These are phyloP conservation scores for Drosophila lowei DNA, from an alignment of 1,140 invertebrate genomes.

Conservation along the genomic window DNA sequence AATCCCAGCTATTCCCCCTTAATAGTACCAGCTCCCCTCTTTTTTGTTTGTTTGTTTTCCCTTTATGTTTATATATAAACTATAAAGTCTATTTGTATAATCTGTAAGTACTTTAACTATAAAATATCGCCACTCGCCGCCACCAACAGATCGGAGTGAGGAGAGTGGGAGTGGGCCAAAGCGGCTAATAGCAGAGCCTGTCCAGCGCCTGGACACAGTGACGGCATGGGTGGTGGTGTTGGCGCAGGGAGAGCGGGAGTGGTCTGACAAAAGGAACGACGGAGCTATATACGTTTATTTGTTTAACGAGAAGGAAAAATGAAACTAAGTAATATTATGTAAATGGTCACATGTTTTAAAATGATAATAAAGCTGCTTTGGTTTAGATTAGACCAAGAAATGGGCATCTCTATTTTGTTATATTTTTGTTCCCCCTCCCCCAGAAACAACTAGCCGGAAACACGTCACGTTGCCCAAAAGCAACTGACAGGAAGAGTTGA, in stretches of 20 bases:
- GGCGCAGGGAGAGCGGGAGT: neutral
- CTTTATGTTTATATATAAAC: slow-evolving; percentile 10
- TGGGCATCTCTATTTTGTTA: too few species aligned
- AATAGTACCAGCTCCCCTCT: slow-evolving; percentile 2
- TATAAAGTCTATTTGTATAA: slow-evolving; percentile 28
- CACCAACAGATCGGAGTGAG: neutral
- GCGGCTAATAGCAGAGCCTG: neutral
- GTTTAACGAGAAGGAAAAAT: slow-evolving; percentile 47
- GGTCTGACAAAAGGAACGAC: slow-evolving; percentile 1
- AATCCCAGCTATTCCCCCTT: neutral
- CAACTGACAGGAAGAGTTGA: too few species aligned
- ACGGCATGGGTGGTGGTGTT: too few species aligned
- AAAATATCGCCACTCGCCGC: slow-evolving; percentile 11
- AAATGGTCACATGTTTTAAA: slow-evolving; percentile 67
- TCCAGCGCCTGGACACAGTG: neutral
- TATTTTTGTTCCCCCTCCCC: too few species aligned
- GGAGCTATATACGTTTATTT: slow-evolving; percentile 49
- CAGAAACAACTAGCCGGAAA: too few species aligned
- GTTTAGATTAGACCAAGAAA: slow-evolving; percentile 38
- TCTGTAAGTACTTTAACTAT: slow-evolving; percentile 31
- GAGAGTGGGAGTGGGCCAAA: slow-evolving; percentile 6
- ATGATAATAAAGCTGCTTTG: slow-evolving; percentile 53
- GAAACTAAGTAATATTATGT: slow-evolving; percentile 63
- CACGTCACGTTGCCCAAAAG: too few species aligned
- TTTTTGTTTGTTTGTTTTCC: too few species aligned